Evolutionary conservation across 1,140 invertebrate species (phyloP), one percentile per base, ranked within the genome.

Genomic region (Drosophila littoralis): DNA sequence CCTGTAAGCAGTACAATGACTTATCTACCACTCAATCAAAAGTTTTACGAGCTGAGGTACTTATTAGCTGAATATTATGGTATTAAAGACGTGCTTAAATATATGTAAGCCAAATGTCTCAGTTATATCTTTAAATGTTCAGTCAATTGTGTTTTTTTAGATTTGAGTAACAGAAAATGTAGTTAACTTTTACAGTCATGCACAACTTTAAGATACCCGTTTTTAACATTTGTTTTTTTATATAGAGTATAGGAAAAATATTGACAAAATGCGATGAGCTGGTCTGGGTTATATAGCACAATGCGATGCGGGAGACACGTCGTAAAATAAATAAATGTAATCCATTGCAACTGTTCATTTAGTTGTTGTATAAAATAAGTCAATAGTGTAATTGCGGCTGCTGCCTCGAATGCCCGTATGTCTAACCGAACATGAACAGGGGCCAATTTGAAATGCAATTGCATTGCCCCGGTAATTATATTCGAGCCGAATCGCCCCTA

Each of bases 351-450:
- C 51, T 64, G 59, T 45, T 38, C 13, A 70, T 42, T 75, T 70
- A 45, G 72, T 42, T 61, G 64, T 50, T 69, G 50, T 40, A 13
- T 54, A 46, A 75, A 75, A 72, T 75, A 71, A 71, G 67, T 71
- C 73, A 75, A 71, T 58, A 40, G 55, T 65, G 28, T 71, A 75
- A 71, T 75, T 75, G 51, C 52, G 43, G 5, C 9, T n/a, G 42
- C 15, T 22, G 48, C 10, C 33, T 57, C 33, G 28, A 15, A 13
- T 15, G 13, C 12, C 22, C 50, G 55, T 67, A 45, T 36, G 17
- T 60, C 38, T 42, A 55, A 35, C 40, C 58, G 32, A 66, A 72
- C 52, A 57, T 67, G 64, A 45, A 67, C 55, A 17, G 9, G 35
- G 13, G 32, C 8, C 13, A 57, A 50, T 69, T 60, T 51, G 22